phyloP scores from a whole-genome alignment of 2,888 invertebrate species.

The Xanthia togata region DNA sequence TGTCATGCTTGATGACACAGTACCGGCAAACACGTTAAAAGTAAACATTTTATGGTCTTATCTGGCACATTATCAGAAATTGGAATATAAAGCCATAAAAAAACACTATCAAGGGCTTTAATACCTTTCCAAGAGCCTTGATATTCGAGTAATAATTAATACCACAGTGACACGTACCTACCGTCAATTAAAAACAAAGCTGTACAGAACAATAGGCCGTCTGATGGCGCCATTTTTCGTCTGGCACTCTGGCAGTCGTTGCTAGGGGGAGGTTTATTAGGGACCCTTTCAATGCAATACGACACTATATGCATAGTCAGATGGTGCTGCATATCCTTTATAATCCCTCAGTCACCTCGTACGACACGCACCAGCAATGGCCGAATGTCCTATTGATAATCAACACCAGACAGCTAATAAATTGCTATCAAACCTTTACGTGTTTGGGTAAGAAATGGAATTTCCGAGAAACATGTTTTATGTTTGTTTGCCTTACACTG shows the following conservation, averaged over 20 bases:
- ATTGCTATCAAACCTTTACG: slow-evolving; percentile 31
- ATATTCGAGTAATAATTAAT: slow-evolving; percentile 5
- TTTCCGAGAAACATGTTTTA: slow-evolving; percentile 44
- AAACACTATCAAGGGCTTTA: neutral
- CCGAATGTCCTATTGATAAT: slow-evolving; percentile 33
- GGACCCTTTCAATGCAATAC: slow-evolving; percentile 33
- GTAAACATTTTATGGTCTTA: slow-evolving; percentile 48
- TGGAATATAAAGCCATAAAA: slow-evolving; percentile 24
- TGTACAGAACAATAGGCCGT: slow-evolving; percentile 39
- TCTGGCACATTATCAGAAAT: slow-evolving; percentile 37
- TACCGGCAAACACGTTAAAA: slow-evolving; percentile 52
- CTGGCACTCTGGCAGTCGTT: slow-evolving; percentile 31
- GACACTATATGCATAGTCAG: slow-evolving; percentile 18
- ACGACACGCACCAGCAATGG: slow-evolving; percentile 9
- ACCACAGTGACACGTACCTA: slow-evolving; percentile 10
- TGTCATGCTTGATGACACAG: slow-evolving; percentile 60
- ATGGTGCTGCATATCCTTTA: slow-evolving; percentile 17
- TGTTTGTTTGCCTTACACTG: neutral
- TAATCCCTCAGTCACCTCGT: slow-evolving; percentile 19
- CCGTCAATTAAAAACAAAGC: slow-evolving; percentile 50
- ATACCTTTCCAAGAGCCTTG: slow-evolving; percentile 14
- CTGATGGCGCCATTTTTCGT: slow-evolving; percentile 48
- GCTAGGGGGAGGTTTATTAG: slow-evolving; percentile 36
- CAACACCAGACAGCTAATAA: slow-evolving; percentile 39
- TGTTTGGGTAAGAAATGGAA: slow-evolving; percentile 31